Evolutionary conservation across 64 coral and sea anemone species (phyloP), one percentile per base, ranked within the genome.

Genomic region (Trachythela sp.): DNA sequence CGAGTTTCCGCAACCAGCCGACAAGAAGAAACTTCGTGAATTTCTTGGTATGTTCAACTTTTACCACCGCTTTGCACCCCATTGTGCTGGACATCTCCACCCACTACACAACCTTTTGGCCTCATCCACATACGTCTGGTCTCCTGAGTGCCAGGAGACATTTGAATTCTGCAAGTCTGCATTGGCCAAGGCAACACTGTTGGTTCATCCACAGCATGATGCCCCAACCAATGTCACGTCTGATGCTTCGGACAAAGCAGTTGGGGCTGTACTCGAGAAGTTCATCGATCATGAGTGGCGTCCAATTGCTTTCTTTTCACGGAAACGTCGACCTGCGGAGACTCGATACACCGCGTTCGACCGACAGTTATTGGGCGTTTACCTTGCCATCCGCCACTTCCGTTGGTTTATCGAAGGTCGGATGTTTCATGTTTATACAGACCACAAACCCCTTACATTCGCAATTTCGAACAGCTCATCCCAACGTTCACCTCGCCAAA

Each of bases 361-460:
- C 22, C 84, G 48, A 26, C 9, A 70, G 30, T 22, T 70, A 70
- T 22, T 70, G 20, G 30, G 64, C 10, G 30, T 70, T 32, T 70
- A 70, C 64, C 24, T 70, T 13, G 64, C 64, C 64, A 70, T 70
- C 9, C 64, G 64, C 30, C 64, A 70, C 64, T 70, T 70, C 24
- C 64, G 64, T 32, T 70, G 64, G 64, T 70, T 70, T 70, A 8
- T 70, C 6, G 64, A 70, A 70, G 64, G 64, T 70, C 30, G 64
- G 6, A 8, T 32, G 20, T 70, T 70, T n/a, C 64, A 70, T 70
- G 64, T 86, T 26, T 54, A 75, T 30, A 91, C 58, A 0, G 58
- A 91, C 41, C 90, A 91, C 38, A 86, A 86, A 58, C 90, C 84
- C n/a, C 38, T 77, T 1, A 92, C 70, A n/a, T 88, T 88, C 42